Evolutionary conservation across 2,888 invertebrate species (phyloP).

Genomic region (Cyrtodaria siliqua): DNA sequence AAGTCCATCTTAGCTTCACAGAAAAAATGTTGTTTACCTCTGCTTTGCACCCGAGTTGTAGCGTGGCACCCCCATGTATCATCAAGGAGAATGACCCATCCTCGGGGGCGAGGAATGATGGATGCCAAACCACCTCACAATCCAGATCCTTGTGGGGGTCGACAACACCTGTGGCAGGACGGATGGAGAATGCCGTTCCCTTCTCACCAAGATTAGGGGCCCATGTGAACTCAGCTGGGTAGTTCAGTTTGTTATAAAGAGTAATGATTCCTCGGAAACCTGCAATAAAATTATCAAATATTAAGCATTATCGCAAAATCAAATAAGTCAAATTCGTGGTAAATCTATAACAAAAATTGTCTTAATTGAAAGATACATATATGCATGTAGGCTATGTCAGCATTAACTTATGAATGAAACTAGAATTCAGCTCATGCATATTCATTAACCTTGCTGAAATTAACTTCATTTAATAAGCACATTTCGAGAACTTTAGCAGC

Average conservation of each 20-base stretch:
- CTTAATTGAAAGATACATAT: no score
- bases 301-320: no score
- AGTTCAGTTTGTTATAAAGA: conserved; percentile 83
- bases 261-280: conserved; percentile 84
- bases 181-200: conserved; percentile 85
- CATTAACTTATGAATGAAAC: no score
- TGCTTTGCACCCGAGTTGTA: conserved; percentile 82
- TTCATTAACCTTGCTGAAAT: no score
- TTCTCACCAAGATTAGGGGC: conserved; percentile 83
- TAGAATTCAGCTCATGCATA: no score
- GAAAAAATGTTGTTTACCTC: conserved; percentile 82
- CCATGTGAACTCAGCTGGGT: conserved; percentile 86
- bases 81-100: conserved; percentile 84
- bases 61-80: conserved; percentile 81
- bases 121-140: conserved; percentile 86
- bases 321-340: no score
- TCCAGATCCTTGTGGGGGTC: conserved; percentile 84
- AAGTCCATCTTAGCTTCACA: no score
- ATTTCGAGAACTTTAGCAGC: no score
- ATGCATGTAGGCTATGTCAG: no score
- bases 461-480: no score
- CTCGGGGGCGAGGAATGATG: conserved; percentile 85
- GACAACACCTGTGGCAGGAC: conserved; percentile 85
- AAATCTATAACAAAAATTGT: no score
- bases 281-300: no score